Evolutionary conservation across 2,113 vertebrate species (phyloP).

Genomic region (Corythornis cristatus): DNA sequence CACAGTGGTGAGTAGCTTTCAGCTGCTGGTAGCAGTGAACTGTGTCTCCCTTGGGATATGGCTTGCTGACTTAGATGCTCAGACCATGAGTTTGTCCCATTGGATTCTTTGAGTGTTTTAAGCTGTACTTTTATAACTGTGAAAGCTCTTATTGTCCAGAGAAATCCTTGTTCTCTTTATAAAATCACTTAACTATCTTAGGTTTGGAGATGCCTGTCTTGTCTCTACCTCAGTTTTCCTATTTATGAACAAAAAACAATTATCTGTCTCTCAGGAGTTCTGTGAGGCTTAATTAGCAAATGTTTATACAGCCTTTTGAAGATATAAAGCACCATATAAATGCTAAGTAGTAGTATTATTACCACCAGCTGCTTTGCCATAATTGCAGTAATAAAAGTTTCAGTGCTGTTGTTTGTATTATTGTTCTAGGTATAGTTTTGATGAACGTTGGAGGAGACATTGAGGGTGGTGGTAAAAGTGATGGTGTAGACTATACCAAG

Average conservation of each 20-base stretch:
- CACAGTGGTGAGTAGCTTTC: rapidly evolving
- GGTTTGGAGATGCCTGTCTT: not conserved
- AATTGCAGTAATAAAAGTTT: constrained; percentile 11
- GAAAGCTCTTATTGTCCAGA: not conserved
- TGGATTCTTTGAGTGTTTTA: not conserved
- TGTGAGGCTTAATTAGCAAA: constrained; percentile 17
- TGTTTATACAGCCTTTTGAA: constrained; percentile 33
- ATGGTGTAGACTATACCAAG: not conserved
- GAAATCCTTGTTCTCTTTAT: not conserved
- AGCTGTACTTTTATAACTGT: not conserved
- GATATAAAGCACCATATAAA: not conserved
- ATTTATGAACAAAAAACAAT: not conserved
- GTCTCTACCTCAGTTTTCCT: not conserved
- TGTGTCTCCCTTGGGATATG: not conserved
- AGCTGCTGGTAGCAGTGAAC: not conserved
- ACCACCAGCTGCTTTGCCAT: constrained; percentile 12
- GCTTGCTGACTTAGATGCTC: not conserved
- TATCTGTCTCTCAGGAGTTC: not conserved
- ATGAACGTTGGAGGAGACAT: not conserved
- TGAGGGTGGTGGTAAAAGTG: not conserved
- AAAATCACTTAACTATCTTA: not conserved
- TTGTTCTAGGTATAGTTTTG: not conserved
- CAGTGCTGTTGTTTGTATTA: not conserved
- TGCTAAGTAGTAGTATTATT: constrained; percentile 6
- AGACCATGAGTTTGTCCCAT: not conserved